Evolutionary conservation across 2,888 invertebrate species (phyloP).

Genomic region (Chesias legatella): DNA sequence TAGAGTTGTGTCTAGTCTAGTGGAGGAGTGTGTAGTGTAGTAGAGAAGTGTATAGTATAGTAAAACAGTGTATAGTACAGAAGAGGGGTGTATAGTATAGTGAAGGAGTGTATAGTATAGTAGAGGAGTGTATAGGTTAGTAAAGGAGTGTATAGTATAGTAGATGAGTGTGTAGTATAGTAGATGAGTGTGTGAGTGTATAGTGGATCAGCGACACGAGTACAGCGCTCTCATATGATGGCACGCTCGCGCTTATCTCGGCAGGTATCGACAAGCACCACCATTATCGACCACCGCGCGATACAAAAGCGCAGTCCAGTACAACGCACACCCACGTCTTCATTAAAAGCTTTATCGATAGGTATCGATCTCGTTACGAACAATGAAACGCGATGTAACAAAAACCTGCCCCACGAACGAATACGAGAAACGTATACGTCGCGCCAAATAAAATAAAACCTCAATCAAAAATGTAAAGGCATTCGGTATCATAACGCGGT

Average conservation of each 20-base stretch:
- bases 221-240: too few relatives aligned
- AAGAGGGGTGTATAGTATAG: too few relatives aligned
- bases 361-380: conserved; percentile 77
- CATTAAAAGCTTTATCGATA: conserved; percentile 72
- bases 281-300: conserved; percentile 28
- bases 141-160: too few relatives aligned
- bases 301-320: conserved; percentile 41
- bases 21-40: too few relatives aligned
- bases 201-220: too few relatives aligned
- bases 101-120: too few relatives aligned
- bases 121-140: too few relatives aligned
- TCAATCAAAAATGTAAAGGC: conserved; percentile 78
- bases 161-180: too few relatives aligned
- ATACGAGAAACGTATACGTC: conserved; percentile 76
- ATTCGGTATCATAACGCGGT: conserved; percentile 73
- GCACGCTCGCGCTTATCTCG: not conserved
- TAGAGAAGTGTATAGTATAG: too few relatives aligned
- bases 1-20: too few relatives aligned
- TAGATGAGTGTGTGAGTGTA: too few relatives aligned
- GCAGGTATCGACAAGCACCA: conserved; percentile 7
- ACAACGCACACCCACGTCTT: conserved; percentile 70
- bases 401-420: conserved; percentile 71
- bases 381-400: conserved; percentile 75
- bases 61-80: too few relatives aligned
- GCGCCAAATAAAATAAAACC: conserved; percentile 74